phyloP scores from a whole-genome alignment of 2,888 invertebrate species.

The Steinernema scapterisci region DNA sequence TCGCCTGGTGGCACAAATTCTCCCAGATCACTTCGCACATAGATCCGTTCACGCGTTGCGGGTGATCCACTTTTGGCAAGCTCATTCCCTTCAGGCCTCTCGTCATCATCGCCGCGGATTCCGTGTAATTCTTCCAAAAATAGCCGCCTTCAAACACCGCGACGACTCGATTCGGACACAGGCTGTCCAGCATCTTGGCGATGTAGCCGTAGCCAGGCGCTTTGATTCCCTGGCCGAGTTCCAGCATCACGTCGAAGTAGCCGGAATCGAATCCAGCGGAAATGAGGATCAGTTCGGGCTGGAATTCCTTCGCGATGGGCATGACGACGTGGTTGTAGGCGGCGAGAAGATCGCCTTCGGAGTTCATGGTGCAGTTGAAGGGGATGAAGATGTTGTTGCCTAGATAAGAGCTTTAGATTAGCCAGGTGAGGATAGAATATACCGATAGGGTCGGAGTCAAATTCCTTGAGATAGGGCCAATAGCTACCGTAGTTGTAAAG shows the following conservation, averaged over 20 bases:
- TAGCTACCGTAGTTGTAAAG: background rate
- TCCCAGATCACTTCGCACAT: slow-evolving; percentile 14
- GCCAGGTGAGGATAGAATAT: too few species aligned
- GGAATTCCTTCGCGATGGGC: slow-evolving; percentile 58
- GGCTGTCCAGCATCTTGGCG: background rate
- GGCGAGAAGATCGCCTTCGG: background rate
- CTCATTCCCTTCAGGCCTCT: slow-evolving; percentile 15
- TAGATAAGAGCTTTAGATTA: too few species aligned
- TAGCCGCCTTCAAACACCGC: slow-evolving; percentile 17
- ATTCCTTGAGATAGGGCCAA: background rate
- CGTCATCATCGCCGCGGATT: slow-evolving; percentile 2
- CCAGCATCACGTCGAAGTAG: slow-evolving; percentile 30
- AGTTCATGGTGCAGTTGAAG: background rate
- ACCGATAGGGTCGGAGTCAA: background rate
- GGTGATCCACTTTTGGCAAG: background rate
- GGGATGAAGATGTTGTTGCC: slow-evolving; percentile 16
- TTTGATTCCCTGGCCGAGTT: slow-evolving; percentile 38
- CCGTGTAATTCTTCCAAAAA: slow-evolving; percentile 23
- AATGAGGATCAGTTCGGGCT: background rate
- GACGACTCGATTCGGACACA: background rate
- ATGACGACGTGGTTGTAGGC: slow-evolving; percentile 14
- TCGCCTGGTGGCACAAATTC: background rate
- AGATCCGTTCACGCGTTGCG: background rate
- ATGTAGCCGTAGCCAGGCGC: slow-evolving; percentile 19
- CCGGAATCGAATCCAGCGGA: slow-evolving; percentile 22